Percentiles rank a stretch among this genome's conserved stretches.
These are phyloP conservation scores for Clavelina lepadiformis DNA, from an alignment of 23 tunicate species.

Conservation along the genomic window DNA sequence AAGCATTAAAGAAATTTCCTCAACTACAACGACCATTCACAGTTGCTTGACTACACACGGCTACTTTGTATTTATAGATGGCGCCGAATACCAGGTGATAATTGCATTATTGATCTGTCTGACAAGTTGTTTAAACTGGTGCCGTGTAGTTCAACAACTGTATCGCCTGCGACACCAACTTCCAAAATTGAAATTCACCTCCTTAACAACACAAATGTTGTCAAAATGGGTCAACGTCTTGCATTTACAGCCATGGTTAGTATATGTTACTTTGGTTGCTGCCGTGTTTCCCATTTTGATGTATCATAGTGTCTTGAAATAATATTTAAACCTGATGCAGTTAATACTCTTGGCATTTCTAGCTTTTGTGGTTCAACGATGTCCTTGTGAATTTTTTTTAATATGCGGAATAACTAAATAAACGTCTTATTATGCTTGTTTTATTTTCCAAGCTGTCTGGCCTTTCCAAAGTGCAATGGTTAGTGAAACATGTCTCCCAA, in stretches of 20 bases:
- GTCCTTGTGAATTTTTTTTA: too few relatives aligned
- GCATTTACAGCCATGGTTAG: constrained; percentile 48
- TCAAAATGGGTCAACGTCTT: constrained; percentile 36
- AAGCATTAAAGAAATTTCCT: too few relatives aligned
- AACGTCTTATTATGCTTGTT: not conserved
- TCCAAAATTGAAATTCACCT: constrained; percentile 23
- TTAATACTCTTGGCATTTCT: too few relatives aligned
- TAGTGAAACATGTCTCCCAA: not conserved
- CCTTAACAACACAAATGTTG: constrained; percentile 25
- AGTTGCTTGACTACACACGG: too few relatives aligned
- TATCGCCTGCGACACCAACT: constrained; percentile 18
- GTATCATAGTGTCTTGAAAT: too few relatives aligned
- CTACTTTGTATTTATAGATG: too few relatives aligned
- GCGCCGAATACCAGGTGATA: constrained; percentile 82
- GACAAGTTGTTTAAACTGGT: not conserved
- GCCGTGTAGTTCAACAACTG: constrained; percentile 9
- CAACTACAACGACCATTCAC: too few relatives aligned
- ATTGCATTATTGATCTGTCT: constrained; percentile 35
- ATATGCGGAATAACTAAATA: too few relatives aligned
- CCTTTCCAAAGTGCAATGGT: constrained; percentile 3
- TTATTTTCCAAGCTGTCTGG: not conserved
- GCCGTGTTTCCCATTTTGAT: too few relatives aligned
- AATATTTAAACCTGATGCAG: too few relatives aligned
- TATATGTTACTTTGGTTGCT: too few relatives aligned
- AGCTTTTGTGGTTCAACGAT: too few relatives aligned